Base-by-base conservation (phyloP, 1,140 invertebrate genomes). In the Drosophila nigrodunni region DNA sequence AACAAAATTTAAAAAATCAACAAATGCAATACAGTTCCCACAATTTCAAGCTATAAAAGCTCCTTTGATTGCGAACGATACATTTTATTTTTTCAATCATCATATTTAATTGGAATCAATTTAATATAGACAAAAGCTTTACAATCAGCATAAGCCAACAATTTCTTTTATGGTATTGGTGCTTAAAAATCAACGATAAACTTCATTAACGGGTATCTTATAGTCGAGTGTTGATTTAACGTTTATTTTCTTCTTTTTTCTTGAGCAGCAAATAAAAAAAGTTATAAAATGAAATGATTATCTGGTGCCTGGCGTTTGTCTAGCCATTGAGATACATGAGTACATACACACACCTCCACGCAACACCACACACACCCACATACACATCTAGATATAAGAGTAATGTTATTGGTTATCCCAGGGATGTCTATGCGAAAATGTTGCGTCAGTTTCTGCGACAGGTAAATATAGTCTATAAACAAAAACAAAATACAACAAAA, bases 271-370 rank as follows among this genome's bases (percentile, higher is more conserved):
- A 71, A 68, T 55, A 66, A 81, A 86, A 85, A 89, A 90, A 90
- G 86, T 90, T 90, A 78, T 89, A 89, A 89, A 89, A 82, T 89
- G 78, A 89, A 89, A 89, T 89, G 85, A 89, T 89, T 89, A 89
- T 89, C 85, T 89, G 74, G 74, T 81, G 82, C 77, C 81, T 85
- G 57, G 69, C 77, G 74, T 73, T 75, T 73, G 83, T 88, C 83
- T 80, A 80, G 82, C 69, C 83, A 70, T 75, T 39, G 25, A 75
- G 82, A 78, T 82, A 87, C 82, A 78, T 55, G 55, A 71, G 60
- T 59, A 65, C 55, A 39, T 46, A 57, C 25, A 52, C 39, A 62
- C 10, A 43, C 46, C 39, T 7, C 21, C 66, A 30, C 25, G 6
- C 25, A 30, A 57, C 55, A 47, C 37, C 10, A 43, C 46, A 50